Evolutionary conservation across 2,113 vertebrate genomes (phyloP).

Genomic region (Silurus glanis): DNA sequence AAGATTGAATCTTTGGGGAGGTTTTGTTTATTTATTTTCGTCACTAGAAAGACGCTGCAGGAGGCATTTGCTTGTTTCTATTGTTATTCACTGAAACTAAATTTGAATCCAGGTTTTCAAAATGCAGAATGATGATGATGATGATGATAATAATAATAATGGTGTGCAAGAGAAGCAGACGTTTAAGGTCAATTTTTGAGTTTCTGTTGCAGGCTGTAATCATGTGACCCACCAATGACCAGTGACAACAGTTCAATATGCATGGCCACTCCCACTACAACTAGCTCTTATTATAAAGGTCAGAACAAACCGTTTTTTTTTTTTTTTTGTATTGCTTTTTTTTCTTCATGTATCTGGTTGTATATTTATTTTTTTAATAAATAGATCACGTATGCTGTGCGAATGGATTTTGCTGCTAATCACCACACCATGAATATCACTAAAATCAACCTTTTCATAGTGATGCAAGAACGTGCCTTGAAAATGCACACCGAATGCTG

Average conservation of each 20-base stretch:
- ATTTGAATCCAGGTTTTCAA: neutral
- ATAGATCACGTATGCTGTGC: no score
- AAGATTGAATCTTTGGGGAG: neutral
- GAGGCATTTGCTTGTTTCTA: neutral
- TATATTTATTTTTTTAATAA: no score
- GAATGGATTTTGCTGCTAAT: no score
- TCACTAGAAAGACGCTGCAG: neutral
- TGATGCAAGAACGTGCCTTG: no score
- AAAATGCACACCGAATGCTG: no score
- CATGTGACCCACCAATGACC: neutral
- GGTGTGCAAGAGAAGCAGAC: neutral
- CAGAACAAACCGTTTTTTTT: no score
- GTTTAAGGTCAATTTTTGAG: neutral
- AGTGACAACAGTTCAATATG: neutral
- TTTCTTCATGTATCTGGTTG: no score
- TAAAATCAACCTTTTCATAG: no score
- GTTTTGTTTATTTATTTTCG: neutral
- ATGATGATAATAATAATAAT: neutral
- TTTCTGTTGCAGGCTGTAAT: neutral
- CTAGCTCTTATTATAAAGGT: neutral
- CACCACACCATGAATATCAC: no score
- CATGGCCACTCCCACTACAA: neutral
- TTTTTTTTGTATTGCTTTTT: no score
- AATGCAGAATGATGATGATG: neutral
- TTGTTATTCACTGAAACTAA: neutral